A percentile compares a stretch with the other conserved stretches of the same genome.
These are phyloP conservation scores for Notothenia coriiceps DNA, from an alignment of 2,113 vertebrate genomes.

Conservation along the genomic window DNA sequence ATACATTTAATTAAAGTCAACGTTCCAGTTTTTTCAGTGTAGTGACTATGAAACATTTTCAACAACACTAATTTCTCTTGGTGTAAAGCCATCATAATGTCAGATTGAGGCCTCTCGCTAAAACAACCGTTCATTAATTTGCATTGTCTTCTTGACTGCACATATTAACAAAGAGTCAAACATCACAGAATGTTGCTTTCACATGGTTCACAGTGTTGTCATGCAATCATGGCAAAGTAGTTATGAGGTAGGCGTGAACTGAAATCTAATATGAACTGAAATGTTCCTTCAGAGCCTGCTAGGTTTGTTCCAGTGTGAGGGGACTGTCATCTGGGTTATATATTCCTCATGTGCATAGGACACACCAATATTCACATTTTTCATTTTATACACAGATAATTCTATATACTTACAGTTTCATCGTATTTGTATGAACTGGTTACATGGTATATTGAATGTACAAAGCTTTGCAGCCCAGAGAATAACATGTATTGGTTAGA, in stretches of 20 bases:
- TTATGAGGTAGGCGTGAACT: slow-evolving; percentile 47
- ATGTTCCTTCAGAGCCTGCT: neutral
- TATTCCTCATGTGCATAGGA: neutral
- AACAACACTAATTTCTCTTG: neutral
- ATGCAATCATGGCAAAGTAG: slow-evolving; percentile 36
- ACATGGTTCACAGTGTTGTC: slow-evolving; percentile 46
- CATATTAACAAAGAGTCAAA: neutral
- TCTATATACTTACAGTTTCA: neutral
- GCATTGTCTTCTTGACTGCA: neutral
- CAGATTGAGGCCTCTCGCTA: too few species aligned
- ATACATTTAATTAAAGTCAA: too few species aligned
- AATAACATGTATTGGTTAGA: neutral
- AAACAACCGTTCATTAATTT: neutral
- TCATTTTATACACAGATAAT: neutral
- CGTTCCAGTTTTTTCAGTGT: too few species aligned
- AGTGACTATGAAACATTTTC: neutral
- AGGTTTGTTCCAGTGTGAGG: neutral
- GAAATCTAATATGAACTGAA: slow-evolving; percentile 8
- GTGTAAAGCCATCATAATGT: too few species aligned
- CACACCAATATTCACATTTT: slow-evolving; percentile 2
- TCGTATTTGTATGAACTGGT: neutral
- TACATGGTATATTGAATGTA: slow-evolving; percentile 1
- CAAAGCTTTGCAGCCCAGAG: too few species aligned
- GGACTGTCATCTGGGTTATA: neutral
- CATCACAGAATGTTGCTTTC: slow-evolving; percentile 1